Conservation (phyloP, 2,797 vertebrate species). For the Xerus rutilus region DNA sequence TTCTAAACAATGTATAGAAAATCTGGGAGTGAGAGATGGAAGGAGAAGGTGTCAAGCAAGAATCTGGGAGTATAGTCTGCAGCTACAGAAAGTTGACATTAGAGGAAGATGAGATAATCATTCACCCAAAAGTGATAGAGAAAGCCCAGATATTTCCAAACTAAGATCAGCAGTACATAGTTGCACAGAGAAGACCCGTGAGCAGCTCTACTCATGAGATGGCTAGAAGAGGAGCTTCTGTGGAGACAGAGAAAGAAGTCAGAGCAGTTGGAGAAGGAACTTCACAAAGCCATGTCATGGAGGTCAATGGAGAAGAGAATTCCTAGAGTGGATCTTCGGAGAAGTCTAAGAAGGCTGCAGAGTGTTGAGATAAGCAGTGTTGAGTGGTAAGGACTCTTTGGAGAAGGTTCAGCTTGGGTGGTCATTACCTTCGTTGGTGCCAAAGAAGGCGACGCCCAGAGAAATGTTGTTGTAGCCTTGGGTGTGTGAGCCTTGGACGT, state of each 20-base stretch:
- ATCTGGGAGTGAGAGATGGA: neutral
- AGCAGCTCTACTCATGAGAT: too few relatives aligned
- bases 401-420: neutral
- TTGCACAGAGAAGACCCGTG: neutral
- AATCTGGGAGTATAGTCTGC: neutral
- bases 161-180: neutral
- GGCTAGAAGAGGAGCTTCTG: neutral
- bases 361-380: neutral
- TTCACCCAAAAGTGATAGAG: neutral
- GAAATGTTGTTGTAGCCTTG: slow-evolving; percentile 87
- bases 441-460: slow-evolving; percentile 91
- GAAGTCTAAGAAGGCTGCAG: neutral
- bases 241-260: neutral
- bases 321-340: neutral
- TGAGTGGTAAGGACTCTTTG: neutral
- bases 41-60: neutral
- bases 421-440: slow-evolving; percentile 88
- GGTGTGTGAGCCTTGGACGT: slow-evolving; percentile 88
- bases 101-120: neutral
- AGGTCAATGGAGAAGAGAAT: neutral
- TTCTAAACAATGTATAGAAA: neutral
- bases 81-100: neutral
- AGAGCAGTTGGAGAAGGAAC: neutral
- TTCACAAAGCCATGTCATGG: rapidly evolving
- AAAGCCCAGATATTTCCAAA: neutral